Percentiles rank a stretch among this genome's conserved stretches.
phyloP scores from a whole-genome alignment of 2,888 invertebrate genomes.

The Hydropsyche betteni region DNA sequence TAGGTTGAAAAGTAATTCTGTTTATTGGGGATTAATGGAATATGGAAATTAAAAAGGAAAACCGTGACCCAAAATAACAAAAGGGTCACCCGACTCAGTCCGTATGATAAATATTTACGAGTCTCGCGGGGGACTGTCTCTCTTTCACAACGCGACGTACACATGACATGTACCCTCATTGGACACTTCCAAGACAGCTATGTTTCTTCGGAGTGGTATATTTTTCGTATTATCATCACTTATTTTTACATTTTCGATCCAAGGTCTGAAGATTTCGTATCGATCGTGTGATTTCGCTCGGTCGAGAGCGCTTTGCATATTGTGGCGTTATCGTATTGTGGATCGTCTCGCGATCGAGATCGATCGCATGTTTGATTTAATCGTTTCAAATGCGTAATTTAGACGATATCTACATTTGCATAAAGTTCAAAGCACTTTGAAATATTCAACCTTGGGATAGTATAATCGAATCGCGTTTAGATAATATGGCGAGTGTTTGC shows the following conservation, averaged over 20 bases:
- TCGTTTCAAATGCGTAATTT: conserved; percentile 6
- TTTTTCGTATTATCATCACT: too few species aligned
- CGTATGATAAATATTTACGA: conserved; percentile 24
- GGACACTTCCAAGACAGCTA: too few species aligned
- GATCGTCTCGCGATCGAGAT: too few species aligned
- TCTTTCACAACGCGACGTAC: not conserved
- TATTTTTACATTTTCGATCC: too few species aligned
- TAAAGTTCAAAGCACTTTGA: conserved; percentile 21
- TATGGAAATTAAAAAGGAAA: conserved; percentile 35
- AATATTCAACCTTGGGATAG: conserved; percentile 8
- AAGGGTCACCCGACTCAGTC: conserved; percentile 11
- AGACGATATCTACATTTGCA: conserved; percentile 10
- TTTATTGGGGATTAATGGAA: conserved; percentile 40
- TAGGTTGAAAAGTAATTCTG: conserved; percentile 38
- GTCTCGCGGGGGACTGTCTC: not conserved
- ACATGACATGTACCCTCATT: too few species aligned
- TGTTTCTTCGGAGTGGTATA: too few species aligned
- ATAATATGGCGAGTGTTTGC: too few species aligned
- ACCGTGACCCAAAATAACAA: conserved; percentile 36
- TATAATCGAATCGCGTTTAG: not conserved
- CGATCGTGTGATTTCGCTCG: too few species aligned
- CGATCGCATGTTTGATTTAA: too few species aligned
- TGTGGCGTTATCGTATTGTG: too few species aligned
- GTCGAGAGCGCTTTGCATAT: too few species aligned
- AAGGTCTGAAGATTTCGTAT: too few species aligned